Evolutionary conservation across 2,113 vertebrate species (phyloP).

Genomic region (Zosterops japonicus): DNA sequence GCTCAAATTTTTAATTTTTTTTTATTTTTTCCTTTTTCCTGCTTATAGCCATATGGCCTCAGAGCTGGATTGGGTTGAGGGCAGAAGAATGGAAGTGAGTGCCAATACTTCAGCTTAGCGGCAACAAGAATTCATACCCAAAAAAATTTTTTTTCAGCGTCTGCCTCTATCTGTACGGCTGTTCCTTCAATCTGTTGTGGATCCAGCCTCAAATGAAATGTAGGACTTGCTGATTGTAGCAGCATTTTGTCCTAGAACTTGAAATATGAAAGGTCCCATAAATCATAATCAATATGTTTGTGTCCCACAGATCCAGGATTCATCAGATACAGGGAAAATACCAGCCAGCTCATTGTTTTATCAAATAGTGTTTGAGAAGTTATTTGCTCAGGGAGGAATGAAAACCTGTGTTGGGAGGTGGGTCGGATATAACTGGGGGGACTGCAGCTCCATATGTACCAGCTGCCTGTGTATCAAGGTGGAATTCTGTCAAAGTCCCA

Average conservation of each 20-base stretch:
- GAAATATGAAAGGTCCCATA: background rate
- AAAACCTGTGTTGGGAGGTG: background rate
- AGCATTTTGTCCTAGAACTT: background rate
- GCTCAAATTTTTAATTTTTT: background rate
- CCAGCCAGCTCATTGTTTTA: background rate
- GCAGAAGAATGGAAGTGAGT: background rate
- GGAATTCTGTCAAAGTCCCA: background rate
- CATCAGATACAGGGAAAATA: background rate
- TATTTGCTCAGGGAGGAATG: background rate
- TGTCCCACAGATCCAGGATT: background rate
- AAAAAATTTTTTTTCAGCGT: background rate
- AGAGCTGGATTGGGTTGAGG: background rate
- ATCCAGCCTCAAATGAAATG: background rate
- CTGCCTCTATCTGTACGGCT: background rate
- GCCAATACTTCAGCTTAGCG: background rate
- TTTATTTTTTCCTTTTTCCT: background rate
- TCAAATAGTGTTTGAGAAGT: background rate
- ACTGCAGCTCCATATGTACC: background rate
- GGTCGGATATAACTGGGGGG: background rate
- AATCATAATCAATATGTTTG: background rate
- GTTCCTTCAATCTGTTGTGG: background rate
- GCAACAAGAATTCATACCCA: background rate
- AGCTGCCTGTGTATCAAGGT: background rate
- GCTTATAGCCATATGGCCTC: background rate
- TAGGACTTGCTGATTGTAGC: background rate